Base-by-base conservation (phyloP, 2,888 invertebrate genomes). In the Aproaerema taeniolella region DNA sequence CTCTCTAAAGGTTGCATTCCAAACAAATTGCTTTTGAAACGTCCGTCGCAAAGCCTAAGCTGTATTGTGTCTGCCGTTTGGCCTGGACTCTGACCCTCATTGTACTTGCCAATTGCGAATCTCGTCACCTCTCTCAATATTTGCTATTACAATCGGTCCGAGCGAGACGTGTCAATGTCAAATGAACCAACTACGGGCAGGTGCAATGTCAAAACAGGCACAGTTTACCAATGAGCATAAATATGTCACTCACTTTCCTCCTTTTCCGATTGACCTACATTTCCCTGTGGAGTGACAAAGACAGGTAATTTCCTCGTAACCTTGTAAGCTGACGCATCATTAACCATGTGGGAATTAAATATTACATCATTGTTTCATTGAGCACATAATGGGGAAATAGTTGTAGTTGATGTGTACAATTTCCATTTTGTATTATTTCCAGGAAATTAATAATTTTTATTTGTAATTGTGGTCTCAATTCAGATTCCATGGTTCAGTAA, bases 91-190 rank as follows among this genome's bases (percentile, higher is more conserved):
- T 39, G 42, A 35, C n/a, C 14, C 35, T 31, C 11, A 30, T 2
- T 26, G 28, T 29, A 31, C 37, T 37, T 28, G 28, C 20, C 37
- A 20, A 32, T 37, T 41, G 41, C 41, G 37, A 37, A 37, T 37
- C 29, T 16, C 12, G 17, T 14, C 35, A 24, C 34, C 34, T 25
- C 25, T 8, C 20, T 4, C 20, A 8, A 20, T 8, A 20, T 26
- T n/a, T 26, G 26, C 3, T 26, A 26, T 26, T 26, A 6, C n/a
- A n/a, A 3, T 26, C 26, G n/a, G 20, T 26, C 6, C n/a, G 5
- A 3, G n/a, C 26, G 6, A n/a, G n/a, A 26, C n/a, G n/a, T 26
- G 26, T 26, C 26, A 26, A 26, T 9, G 26, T 26, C 26, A 26
- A 20, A 6, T 7, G 20, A 20, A 9, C 26, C 26, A 8, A 20